Base-by-base conservation (phyloP, 2,888 invertebrate species). In the Netelia fuscicornis region DNA sequence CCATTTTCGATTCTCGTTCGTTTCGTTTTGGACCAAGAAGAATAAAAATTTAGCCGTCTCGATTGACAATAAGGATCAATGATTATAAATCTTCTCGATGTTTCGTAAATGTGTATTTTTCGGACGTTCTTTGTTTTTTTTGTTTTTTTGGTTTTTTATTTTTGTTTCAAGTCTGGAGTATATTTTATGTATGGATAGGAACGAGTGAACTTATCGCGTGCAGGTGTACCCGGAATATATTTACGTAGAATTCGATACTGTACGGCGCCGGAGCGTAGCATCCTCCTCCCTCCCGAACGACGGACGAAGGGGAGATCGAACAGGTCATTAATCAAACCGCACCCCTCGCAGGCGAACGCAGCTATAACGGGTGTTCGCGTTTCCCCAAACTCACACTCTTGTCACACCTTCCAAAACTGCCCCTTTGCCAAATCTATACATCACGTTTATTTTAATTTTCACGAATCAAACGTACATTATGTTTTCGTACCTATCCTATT, bases 241-340 rank as follows among this genome's bases (percentile, higher is more conserved):
- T 91, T 91, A 90, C 90, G 89, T 90, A 88, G 90, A 92, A 92
- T 92, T 91, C 91, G 92, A 92, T 92, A 92, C 88, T 90, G 76
- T 68, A 87, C 90, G 90, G 76, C 80, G 89, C 89, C 88, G 87
- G 89, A 89, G 89, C 89, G 89, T 89, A 88, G 90, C 91, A 91
- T 91, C 89, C 89, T 89, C 71, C 70, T 42, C 58, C 62, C 62
- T 60, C 48, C 10, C 87, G 87, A 82, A 86, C 89, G 87, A 90
- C 89, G 84, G 86, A 81, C 86, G 87, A 87, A 83, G 88, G 88
- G 86, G 89, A 88, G 88, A 92, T 93, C 92, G 92, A 93, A 92
- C 91, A 90, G 93, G 92, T 93, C 93, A 93, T 93, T 93, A 93
- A 93, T 93, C 93, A 93, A 93, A 93, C 93, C 93, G 91, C 93